Conservation (phyloP, 2,113 vertebrate species). For the Engystomops pustulosus region DNA sequence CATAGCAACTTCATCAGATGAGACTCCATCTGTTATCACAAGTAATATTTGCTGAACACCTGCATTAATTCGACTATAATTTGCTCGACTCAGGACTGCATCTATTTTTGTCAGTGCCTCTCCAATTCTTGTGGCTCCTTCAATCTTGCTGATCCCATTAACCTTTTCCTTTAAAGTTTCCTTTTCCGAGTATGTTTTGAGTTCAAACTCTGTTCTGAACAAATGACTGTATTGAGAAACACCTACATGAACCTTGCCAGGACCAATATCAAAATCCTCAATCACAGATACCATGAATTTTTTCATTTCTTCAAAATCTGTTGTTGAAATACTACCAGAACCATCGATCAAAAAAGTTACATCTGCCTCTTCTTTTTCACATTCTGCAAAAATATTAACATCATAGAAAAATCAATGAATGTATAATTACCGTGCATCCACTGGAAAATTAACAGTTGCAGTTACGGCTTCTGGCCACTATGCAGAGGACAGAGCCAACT, state of each 20-base stretch:
- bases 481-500: no score
- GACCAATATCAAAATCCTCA: constrained; percentile 62
- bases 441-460: no score
- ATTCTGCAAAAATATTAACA: constrained; percentile 60
- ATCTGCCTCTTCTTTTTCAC: constrained; percentile 66
- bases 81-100: constrained; percentile 40
- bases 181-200: constrained; percentile 39
- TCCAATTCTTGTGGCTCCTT: constrained; percentile 64
- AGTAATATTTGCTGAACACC: constrained; percentile 67
- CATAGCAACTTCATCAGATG: constrained; percentile 64
- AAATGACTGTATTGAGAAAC: constrained; percentile 65
- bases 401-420: not conserved
- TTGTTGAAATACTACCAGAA: constrained; percentile 66
- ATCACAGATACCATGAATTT: constrained; percentile 64
- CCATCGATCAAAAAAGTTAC: constrained; percentile 74
- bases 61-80: constrained; percentile 63
- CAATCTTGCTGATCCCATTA: constrained; percentile 62
- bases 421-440: no score
- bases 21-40: constrained; percentile 68
- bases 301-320: constrained; percentile 68
- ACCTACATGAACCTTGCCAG: constrained; percentile 63
- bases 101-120: constrained; percentile 61
- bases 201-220: constrained; percentile 61
- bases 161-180: constrained; percentile 60
- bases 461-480: no score